Base-by-base conservation (phyloP, 2,888 invertebrate species). In the Orthosia incerta region DNA sequence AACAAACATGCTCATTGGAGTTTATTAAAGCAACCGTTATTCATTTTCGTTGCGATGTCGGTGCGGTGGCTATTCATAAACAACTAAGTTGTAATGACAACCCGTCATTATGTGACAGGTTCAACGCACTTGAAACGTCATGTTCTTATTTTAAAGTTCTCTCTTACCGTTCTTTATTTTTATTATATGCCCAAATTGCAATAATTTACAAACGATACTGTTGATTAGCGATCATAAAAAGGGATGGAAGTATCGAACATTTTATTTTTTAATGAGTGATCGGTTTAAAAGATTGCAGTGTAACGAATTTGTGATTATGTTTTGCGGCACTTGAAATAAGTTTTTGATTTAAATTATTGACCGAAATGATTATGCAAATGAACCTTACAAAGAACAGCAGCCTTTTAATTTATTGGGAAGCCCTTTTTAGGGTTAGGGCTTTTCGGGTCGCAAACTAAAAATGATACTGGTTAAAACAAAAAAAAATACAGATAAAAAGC, bases 21-120 rank as follows among this genome's bases (percentile, higher is more conserved):
- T 83, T 74, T 69, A 84, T 88, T 84, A 81, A 81, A 72, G 77
- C 57, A 78, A 89, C 91, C 88, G 90, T 90, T 91, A 91, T 72
- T 78, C 76, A 78, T 83, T 85, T 77, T 70, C 78, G 65, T 75
- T 73, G 68, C 74, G 62, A 79, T 71, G 76, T 80, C 76, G 62
- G 71, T 26, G 26, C 26, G 26, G 31, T 45, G 57, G 53, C 71
- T 70, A 76, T 65, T 70, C 72, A 82, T 71, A 80, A 84, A 80
- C 74, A 79, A 73, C 63, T 48, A 57, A 70, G 63, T 66, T 65
- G 31, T 39, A 39, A 9, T 39, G 39, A 39, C 39, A 20, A n/a
- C 46, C 56, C 45, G 61, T 71, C 74, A 74, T 67, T 76, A 79
- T 70, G 71, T 76, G 76, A 77, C 77, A 76, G 65, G 78, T 78